These are phyloP conservation scores for Pomacea maculata DNA, from an alignment of 1,140 invertebrate species.

Conservation along the genomic window DNA sequence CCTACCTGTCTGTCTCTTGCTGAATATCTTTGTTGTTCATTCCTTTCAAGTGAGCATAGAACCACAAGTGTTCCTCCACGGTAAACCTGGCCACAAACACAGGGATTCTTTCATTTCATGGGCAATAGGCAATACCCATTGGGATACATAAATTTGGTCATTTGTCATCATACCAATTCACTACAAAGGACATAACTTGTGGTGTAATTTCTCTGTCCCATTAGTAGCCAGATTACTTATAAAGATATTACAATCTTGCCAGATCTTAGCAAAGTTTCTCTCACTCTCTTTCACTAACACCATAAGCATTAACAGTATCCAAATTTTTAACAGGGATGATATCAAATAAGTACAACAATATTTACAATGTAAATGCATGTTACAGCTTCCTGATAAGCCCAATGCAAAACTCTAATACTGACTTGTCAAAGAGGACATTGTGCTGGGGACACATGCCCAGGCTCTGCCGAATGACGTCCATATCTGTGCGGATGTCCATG, in stretches of 20 bases:
- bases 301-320: too few relatives aligned
- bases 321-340: too few relatives aligned
- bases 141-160: too few relatives aligned
- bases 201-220: too few relatives aligned
- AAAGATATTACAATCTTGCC: too few relatives aligned
- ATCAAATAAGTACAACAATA: not conserved
- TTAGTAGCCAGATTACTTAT: too few relatives aligned
- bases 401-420: not conserved
- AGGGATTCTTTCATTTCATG: too few relatives aligned
- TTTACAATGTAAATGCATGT: not conserved
- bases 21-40: constrained; percentile 63
- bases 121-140: too few relatives aligned
- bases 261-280: too few relatives aligned
- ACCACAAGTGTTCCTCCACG: constrained; percentile 66
- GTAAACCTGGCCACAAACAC: constrained; percentile 50
- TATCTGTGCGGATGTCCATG: constrained; percentile 71
- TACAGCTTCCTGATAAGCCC: not conserved
- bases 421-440: constrained; percentile 74
- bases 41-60: constrained; percentile 65
- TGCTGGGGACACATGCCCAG: constrained; percentile 76
- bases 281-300: too few relatives aligned
- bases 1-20: constrained; percentile 57
- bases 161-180: too few relatives aligned
- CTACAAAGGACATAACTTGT: too few relatives aligned
- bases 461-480: constrained; percentile 69